Percentiles rank a stretch among this genome's conserved stretches.
Evolutionary conservation across 2,113 vertebrate genomes (phyloP).

Genomic region (Panthera uncia): DNA sequence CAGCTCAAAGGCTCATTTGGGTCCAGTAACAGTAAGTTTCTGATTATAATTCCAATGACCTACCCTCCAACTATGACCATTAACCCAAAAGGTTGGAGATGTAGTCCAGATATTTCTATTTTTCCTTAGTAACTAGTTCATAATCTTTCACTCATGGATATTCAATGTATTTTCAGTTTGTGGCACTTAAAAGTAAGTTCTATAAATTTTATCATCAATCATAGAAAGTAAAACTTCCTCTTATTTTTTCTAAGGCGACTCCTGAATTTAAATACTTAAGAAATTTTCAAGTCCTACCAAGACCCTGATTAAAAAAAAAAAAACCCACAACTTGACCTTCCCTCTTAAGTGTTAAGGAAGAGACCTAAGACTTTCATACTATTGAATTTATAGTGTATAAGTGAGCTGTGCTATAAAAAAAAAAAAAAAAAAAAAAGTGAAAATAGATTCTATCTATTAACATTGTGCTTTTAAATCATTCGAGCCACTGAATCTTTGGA

Average conservation of each 20-base stretch:
- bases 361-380: neutral
- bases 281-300: slow-evolving; percentile 16
- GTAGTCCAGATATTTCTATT: neutral
- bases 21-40: neutral
- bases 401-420: neutral
- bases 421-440: neutral
- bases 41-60: neutral
- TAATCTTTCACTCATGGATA: slow-evolving; percentile 4
- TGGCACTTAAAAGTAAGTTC: neutral
- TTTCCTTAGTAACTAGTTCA: neutral
- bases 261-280: neutral
- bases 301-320: neutral
- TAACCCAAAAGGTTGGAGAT: neutral
- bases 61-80: neutral
- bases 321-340: neutral
- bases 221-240: neutral
- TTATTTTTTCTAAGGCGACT: neutral
- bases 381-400: neutral
- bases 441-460: neutral
- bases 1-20: neutral
- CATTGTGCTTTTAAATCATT: slow-evolving; percentile 9
- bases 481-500: neutral
- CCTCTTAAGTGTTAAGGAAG: neutral
- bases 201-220: neutral
- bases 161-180: slow-evolving; percentile 23